Percentiles rank a stretch among this genome's conserved stretches.
Evolutionary conservation across 2,888 invertebrate species (phyloP).

Genomic region (Drosophila borborema): DNA sequence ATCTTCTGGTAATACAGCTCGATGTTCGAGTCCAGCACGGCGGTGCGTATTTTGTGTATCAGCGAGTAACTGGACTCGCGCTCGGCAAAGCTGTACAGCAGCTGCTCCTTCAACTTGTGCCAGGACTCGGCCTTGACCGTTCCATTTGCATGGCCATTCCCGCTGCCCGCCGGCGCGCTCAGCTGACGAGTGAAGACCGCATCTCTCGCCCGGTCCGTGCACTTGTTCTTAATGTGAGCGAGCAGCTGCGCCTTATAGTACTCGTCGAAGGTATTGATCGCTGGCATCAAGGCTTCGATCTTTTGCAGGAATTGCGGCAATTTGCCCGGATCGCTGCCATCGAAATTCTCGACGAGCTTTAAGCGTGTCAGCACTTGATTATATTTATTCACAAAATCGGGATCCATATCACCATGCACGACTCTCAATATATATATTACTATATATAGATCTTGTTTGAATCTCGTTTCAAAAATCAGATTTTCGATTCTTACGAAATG

Average conservation of each 20-base stretch:
- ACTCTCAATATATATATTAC: constrained; percentile 22
- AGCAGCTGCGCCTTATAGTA: constrained; percentile 67
- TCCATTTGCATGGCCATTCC: constrained; percentile 33
- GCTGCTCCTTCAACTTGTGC: constrained; percentile 68
- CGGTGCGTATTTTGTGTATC: constrained; percentile 66
- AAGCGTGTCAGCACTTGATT: constrained; percentile 69
- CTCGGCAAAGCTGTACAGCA: constrained; percentile 68
- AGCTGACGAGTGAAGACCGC: constrained; percentile 67
- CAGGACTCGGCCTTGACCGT: constrained; percentile 56
- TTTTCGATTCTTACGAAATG: constrained; percentile 75
- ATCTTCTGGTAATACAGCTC: constrained; percentile 72
- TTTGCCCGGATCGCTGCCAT: constrained; percentile 67
- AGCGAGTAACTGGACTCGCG: constrained; percentile 67
- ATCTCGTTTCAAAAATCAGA: constrained; percentile 27
- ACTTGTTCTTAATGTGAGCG: constrained; percentile 70
- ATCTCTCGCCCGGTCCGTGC: constrained; percentile 71
- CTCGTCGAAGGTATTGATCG: constrained; percentile 66
- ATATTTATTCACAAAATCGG: constrained; percentile 73
- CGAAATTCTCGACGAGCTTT: constrained; percentile 69
- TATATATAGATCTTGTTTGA: neutral
- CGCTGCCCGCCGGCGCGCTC: constrained; percentile 64
- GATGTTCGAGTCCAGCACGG: constrained; percentile 68
- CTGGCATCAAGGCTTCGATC: constrained; percentile 65
- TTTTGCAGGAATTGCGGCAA: constrained; percentile 68
- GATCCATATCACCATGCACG: constrained; percentile 58